Conservation (phyloP, 2,113 vertebrate species). For the Gambusia holbrooki region DNA sequence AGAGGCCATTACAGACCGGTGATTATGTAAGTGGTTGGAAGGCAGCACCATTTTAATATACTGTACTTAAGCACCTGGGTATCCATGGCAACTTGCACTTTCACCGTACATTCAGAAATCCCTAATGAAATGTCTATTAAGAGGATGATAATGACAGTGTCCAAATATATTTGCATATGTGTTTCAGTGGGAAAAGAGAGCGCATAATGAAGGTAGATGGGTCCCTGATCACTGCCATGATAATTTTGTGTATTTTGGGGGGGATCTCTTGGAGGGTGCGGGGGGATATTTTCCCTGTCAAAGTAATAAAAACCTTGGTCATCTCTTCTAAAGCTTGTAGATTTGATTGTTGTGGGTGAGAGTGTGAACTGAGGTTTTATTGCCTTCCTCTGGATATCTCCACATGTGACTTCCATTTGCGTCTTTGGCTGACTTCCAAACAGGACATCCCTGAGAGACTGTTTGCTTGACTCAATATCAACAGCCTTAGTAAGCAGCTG, state of each 20-base stretch:
- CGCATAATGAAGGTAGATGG: conserved; percentile 24
- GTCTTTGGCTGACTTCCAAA: conserved; percentile 76
- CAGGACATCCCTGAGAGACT: conserved; percentile 83
- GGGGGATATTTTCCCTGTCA: conserved; percentile 12
- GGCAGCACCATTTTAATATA: conserved; percentile 78
- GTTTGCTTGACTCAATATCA: conserved; percentile 81
- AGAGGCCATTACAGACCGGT: conserved; percentile 75
- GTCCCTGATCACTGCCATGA: conserved; percentile 30
- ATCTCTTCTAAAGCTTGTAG: not conserved
- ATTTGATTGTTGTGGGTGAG: conserved; percentile 17
- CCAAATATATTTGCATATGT: conserved; percentile 83
- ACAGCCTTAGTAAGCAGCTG: conserved; percentile 71
- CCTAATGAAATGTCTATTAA: conserved; percentile 85
- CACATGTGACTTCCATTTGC: conserved; percentile 81
- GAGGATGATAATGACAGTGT: conserved; percentile 81
- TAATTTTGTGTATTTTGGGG: not conserved
- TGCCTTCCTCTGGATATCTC: conserved; percentile 63
- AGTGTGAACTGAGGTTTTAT: conserved; percentile 60
- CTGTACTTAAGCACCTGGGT: conserved; percentile 80
- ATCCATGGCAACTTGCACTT: conserved; percentile 83
- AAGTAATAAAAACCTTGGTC: conserved; percentile 5
- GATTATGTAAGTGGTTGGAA: conserved; percentile 80
- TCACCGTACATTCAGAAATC: conserved; percentile 72
- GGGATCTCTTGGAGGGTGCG: not conserved
- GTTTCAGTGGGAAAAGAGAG: conserved; percentile 40